These are phyloP conservation scores for Apomyelois bistriatella DNA, from an alignment of 2,888 invertebrate genomes.

Conservation along the genomic window DNA sequence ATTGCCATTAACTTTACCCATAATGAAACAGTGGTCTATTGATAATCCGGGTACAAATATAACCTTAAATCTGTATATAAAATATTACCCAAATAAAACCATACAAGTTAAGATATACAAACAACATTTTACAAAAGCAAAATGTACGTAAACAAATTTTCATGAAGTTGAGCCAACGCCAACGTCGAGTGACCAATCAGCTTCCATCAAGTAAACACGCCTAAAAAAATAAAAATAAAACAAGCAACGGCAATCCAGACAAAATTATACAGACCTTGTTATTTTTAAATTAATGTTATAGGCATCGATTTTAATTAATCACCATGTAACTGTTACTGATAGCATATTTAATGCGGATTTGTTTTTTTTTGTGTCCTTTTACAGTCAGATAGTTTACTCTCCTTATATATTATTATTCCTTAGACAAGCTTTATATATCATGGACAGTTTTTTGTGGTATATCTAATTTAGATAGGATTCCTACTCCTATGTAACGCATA, in stretches of 20 bases:
- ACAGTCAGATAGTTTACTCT: too few species aligned
- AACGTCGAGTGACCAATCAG: conserved; percentile 7
- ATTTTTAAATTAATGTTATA: conserved; percentile 35
- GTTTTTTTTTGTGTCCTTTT: conserved; percentile 42
- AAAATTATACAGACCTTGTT: conserved; percentile 19
- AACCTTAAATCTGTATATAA: too few species aligned
- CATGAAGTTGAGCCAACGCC: neutral
- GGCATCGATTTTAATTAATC: conserved; percentile 39
- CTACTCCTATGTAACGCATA: too few species aligned
- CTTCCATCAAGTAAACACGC: conserved; percentile 3
- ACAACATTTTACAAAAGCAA: neutral
- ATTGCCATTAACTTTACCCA: too few species aligned
- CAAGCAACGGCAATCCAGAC: conserved; percentile 5
- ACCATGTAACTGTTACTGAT: conserved; percentile 34
- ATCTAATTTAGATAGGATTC: too few species aligned
- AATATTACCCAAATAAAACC: too few species aligned
- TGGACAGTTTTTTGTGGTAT: too few species aligned
- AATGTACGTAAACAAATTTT: neutral
- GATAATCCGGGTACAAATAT: too few species aligned
- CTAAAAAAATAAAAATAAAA: conserved; percentile 12
- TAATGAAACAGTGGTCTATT: too few species aligned
- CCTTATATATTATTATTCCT: too few species aligned
- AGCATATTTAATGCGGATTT: conserved; percentile 35
- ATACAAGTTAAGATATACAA: too few species aligned
- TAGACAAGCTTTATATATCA: neutral